Evolutionary conservation across 2,797 vertebrate genomes (phyloP).

Genomic region (Xiphorhynchus erythropygius): DNA sequence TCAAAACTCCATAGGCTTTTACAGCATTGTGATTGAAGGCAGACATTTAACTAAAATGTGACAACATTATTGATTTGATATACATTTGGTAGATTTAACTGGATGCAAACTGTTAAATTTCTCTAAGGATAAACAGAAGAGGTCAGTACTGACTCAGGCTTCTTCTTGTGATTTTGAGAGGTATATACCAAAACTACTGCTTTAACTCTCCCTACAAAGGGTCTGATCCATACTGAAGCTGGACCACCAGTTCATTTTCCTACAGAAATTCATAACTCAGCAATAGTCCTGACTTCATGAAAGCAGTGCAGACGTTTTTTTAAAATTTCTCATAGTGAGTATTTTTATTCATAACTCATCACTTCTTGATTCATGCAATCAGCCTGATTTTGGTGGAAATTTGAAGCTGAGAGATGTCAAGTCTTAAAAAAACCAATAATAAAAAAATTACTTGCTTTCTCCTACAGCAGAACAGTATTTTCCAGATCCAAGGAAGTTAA

Average conservation of each 20-base stretch:
- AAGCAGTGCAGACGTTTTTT: not conserved
- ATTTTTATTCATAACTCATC: not conserved
- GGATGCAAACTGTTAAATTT: not conserved
- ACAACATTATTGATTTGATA: not conserved
- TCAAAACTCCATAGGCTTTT: not conserved
- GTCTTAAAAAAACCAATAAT: not conserved
- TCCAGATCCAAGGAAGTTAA: not conserved
- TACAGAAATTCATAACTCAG: not conserved
- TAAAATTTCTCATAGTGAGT: not conserved
- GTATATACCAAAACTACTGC: not conserved
- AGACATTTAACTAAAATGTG: not conserved
- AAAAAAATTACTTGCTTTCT: not conserved
- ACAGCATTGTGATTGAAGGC: not conserved
- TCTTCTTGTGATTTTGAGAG: not conserved
- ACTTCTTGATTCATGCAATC: not conserved
- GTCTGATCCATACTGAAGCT: not conserved
- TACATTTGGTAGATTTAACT: not conserved
- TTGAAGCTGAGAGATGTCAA: not conserved
- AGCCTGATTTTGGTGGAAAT: not conserved
- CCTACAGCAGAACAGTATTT: not conserved
- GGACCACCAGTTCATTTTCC: not conserved
- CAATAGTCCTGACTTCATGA: not conserved
- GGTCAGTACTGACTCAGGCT: not conserved
- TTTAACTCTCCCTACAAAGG: not conserved
- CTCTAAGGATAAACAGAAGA: not conserved